A percentile compares a stretch with the other conserved stretches of the same genome.
phyloP scores from a whole-genome alignment of 2,797 vertebrate genomes.

The Thamnophis elegans region DNA sequence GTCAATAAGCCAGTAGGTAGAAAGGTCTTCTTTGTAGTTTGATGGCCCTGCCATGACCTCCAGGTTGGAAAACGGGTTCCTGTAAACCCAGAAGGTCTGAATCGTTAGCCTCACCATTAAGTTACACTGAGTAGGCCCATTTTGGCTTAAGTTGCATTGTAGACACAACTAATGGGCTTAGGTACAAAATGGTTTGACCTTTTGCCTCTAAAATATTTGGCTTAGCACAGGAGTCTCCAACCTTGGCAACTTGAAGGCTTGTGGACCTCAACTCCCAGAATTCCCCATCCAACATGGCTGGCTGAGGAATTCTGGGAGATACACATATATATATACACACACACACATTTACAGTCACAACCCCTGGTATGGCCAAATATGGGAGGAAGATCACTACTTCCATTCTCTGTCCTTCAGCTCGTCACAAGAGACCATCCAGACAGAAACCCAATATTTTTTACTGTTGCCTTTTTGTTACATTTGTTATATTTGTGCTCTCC shows the following conservation, averaged over 20 bases:
- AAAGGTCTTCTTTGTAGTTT: not conserved
- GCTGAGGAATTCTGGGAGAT: not conserved
- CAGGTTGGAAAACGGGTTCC: not conserved
- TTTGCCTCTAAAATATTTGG: not conserved
- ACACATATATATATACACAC: too few species aligned
- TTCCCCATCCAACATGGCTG: not conserved
- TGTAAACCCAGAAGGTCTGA: not conserved
- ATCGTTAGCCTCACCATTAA: not conserved
- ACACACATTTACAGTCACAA: too few species aligned
- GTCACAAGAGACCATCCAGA: too few species aligned
- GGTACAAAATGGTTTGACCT: not conserved
- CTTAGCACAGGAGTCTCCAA: not conserved
- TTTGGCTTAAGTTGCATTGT: not conserved
- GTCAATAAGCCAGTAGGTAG: too few species aligned
- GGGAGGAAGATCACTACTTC: too few species aligned
- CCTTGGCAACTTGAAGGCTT: not conserved
- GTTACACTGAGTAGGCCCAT: not conserved
- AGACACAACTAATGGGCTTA: not conserved
- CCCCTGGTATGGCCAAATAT: too few species aligned
- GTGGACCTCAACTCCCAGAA: not conserved
- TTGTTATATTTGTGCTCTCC: too few species aligned
- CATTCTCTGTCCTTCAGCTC: too few species aligned
- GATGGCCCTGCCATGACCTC: too few species aligned
- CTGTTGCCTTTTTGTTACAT: too few species aligned
- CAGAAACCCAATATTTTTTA: too few species aligned